Base-by-base conservation (phyloP, 1,140 invertebrate species). In the Diorhabda carinulata region DNA sequence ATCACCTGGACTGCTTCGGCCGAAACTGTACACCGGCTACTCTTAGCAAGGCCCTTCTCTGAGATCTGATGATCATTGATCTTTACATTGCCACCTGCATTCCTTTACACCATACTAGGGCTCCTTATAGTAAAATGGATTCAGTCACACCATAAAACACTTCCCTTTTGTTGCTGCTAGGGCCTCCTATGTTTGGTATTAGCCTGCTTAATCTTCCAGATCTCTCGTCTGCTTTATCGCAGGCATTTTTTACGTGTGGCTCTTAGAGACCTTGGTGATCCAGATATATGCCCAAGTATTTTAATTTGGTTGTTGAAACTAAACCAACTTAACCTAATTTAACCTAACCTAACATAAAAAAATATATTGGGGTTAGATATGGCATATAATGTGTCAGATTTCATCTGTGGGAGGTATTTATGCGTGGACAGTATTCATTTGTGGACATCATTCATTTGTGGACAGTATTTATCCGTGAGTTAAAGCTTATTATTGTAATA, bases 151-250 rank as follows among this genome's bases (percentile, higher is more conserved):
- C 56, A 44, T 61, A 70, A 41, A 70, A 42, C 40, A 72, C 5
- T 8, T 25, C 6, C 9, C 71, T 42, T 40, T 61, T 72, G 2
- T 3, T 8, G 61, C 57, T 44, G 3, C 57, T 43, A 8, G 68
- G 71, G 8, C 68, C 68, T 6, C 67, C 63, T 2, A 70, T 44
- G 64, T 72, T 72, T n/a, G 67, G 68, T 64, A 72, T 66, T 3
- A 72, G 44, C 43, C 40, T 69, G 25, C 7, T 44, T 5, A 72
- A 47, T 41, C 3, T 57, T 2, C 3, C 9, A 3, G 10, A n/a
- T 61, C n/a, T n/a, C n/a, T n/a, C n/a, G n/a, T n/a, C n/a, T n/a
- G n/a, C n/a, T n/a, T n/a, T n/a, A n/a, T n/a, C n/a, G n/a, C n/a
- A n/a, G n/a, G n/a, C 2, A 25, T 4, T 45, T 44, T 7, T 41